Base-by-base conservation (phyloP, 2,888 invertebrate genomes). In the Polydrusus pterygomalis region DNA sequence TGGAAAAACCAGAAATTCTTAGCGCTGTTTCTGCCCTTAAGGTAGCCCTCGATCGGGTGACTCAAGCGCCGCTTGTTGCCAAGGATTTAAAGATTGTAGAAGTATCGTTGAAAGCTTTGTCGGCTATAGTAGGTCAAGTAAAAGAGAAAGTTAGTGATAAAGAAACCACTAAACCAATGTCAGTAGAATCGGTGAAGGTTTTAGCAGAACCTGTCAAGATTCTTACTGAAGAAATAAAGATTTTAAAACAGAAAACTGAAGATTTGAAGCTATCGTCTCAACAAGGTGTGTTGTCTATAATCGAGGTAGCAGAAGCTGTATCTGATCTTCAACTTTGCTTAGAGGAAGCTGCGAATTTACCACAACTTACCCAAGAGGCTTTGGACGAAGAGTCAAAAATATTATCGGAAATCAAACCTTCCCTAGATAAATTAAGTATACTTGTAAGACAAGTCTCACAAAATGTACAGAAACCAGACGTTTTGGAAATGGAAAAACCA, bases 231-330 rank as follows among this genome's bases (percentile, higher is more conserved):
- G 77, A 81, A 40, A 69, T 80, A 20, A 69, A 74, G 54, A 11
- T 74, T 20, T 38, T 81, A 13, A 71, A 73, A 43, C 38, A 62
- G 17, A 73, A 77, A 60, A 69, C 38, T 34, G 45, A 74, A 51
- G 72, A 77, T 13, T 17, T 78, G 1, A 8, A 43, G 7, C n/a
- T 74, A n/a, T 34, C 49, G 25, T 74, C 82, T 1, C 81, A 82
- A 73, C 77, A 82, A 71, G 84, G 80, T 9, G 54, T 83, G 34
- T n/a, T 81, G 11, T 79, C 77, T 25, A 51, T 83, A 11, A 72
- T 73, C 38, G 78, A 80, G 56, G 8, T 79, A n/a, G 77, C 69
- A 25, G 69, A 77, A 51, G 70, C 78, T 30, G 67, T 79, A 38
- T 13, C 20, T 7, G 40, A 70, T 38, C 43, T 81, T 38, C 18